These are phyloP conservation scores for Rhabdomys dilectus DNA, from an alignment of 2,113 vertebrate genomes.

Conservation along the genomic window DNA sequence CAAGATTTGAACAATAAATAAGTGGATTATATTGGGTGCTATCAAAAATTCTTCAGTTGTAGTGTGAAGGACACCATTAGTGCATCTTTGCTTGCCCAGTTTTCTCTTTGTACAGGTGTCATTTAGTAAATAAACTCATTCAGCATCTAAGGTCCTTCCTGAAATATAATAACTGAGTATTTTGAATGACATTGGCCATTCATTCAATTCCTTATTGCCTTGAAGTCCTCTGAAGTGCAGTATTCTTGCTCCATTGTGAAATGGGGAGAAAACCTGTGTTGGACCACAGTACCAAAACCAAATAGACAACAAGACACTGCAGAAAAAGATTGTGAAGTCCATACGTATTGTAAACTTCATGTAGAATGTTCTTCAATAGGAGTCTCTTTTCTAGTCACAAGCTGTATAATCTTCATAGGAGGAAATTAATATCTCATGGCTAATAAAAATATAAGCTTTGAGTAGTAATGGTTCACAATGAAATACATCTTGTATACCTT, in stretches of 20 bases:
- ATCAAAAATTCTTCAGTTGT: slow-evolving; percentile 8
- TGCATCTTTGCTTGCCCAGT: background rate
- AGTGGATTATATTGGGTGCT: background rate
- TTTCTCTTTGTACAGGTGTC: background rate
- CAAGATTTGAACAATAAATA: background rate
- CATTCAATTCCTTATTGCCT: background rate
- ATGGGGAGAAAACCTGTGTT: background rate
- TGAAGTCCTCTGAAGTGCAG: background rate
- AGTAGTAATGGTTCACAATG: background rate
- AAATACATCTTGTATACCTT: background rate
- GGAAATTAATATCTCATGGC: slow-evolving; percentile 26
- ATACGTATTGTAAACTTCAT: background rate
- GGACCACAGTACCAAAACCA: background rate
- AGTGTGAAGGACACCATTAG: background rate
- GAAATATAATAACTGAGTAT: background rate
- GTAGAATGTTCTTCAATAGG: background rate
- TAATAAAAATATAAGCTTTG: background rate
- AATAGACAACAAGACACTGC: background rate
- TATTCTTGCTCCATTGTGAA: background rate
- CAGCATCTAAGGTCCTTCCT: background rate
- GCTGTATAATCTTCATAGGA: background rate
- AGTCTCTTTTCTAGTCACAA: background rate
- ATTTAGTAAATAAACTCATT: slow-evolving; percentile 28
- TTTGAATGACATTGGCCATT: slow-evolving; percentile 11
- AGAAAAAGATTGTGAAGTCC: background rate